phyloP scores from a whole-genome alignment of 2,797 vertebrate genomes.

The Lepus townsendii region DNA sequence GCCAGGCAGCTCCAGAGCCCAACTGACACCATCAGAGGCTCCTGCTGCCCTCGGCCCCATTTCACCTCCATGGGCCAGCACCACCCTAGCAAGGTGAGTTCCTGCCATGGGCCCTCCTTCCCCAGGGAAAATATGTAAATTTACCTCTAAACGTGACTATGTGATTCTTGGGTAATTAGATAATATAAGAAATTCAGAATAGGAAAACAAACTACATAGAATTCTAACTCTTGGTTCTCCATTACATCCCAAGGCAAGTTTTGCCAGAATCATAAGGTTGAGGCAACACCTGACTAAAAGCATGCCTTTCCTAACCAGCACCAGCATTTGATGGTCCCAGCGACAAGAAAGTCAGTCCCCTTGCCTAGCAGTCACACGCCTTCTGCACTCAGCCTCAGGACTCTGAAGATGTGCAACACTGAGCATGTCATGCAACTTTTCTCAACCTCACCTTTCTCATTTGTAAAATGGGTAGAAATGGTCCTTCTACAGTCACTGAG shows the following conservation, averaged over 20 bases:
- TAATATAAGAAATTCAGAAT: neutral
- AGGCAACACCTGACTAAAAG: neutral
- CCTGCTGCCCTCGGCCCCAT: neutral
- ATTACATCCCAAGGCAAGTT: neutral
- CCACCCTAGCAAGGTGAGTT: neutral
- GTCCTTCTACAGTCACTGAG: neutral
- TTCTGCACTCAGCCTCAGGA: neutral
- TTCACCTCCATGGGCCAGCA: neutral
- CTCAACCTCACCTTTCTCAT: neutral
- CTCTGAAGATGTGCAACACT: neutral
- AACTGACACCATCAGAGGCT: neutral
- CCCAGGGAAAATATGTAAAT: neutral
- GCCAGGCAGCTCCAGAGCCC: neutral
- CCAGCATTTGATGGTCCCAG: no score
- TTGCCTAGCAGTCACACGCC: neutral
- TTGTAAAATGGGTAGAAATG: neutral
- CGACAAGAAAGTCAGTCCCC: neutral
- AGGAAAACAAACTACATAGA: neutral
- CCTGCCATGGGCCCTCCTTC: neutral
- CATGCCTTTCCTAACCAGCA: neutral
- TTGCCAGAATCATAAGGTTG: neutral
- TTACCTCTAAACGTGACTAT: neutral
- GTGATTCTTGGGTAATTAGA: neutral
- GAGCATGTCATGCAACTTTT: neutral
- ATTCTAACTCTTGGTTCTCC: neutral